These are phyloP conservation scores for Lithophane semibrunnea DNA, from an alignment of 2,888 invertebrate genomes.

Conservation along the genomic window DNA sequence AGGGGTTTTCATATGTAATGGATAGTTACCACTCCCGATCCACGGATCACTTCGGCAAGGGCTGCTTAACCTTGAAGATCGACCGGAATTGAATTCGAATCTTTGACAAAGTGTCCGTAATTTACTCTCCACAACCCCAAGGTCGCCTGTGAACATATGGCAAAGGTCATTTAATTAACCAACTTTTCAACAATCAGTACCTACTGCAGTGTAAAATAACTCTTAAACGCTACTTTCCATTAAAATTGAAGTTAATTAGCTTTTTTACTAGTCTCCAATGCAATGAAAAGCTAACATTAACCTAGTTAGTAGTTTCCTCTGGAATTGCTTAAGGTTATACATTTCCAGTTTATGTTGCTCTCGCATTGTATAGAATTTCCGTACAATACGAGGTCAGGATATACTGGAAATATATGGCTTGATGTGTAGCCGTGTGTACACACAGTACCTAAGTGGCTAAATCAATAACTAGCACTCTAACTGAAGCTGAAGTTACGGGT, in stretches of 20 bases:
- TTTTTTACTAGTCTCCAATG: slow-evolving; percentile 12
- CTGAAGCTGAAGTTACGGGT: background rate
- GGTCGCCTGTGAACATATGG: background rate
- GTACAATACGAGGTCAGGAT: too few relatives aligned
- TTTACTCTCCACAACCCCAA: background rate
- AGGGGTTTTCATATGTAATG: too few relatives aligned
- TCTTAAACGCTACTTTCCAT: background rate
- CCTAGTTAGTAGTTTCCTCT: slow-evolving; percentile 25
- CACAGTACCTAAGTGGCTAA: background rate
- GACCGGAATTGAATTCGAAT: background rate
- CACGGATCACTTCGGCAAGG: too few relatives aligned
- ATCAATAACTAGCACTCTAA: slow-evolving; percentile 39
- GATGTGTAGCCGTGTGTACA: too few relatives aligned
- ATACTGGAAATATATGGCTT: too few relatives aligned
- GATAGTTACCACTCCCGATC: too few relatives aligned
- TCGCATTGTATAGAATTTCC: too few relatives aligned
- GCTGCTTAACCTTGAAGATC: too few relatives aligned
- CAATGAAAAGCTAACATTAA: slow-evolving; percentile 32
- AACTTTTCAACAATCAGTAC: background rate
- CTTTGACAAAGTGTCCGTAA: background rate
- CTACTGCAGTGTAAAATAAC: slow-evolving; percentile 4
- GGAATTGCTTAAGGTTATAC: background rate
- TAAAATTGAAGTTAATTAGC: slow-evolving; percentile 11
- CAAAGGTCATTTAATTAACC: background rate
- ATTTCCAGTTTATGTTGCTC: too few relatives aligned